Conservation (phyloP, 2,888 invertebrate species). For the Andrena flavipes region DNA sequence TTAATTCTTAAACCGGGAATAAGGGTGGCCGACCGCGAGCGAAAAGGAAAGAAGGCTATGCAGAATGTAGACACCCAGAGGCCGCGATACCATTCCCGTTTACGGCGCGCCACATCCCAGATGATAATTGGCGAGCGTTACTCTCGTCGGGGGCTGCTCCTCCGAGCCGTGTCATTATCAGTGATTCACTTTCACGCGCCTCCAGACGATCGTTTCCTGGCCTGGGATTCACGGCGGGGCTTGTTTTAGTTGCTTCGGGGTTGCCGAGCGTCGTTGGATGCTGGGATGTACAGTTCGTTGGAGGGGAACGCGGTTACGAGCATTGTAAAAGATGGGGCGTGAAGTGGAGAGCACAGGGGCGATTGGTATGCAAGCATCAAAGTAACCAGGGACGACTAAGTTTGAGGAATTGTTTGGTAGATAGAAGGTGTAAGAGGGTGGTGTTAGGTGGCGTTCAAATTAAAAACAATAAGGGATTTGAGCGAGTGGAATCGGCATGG, state of each 20-base stretch:
- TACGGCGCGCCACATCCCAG: slow-evolving; percentile 24
- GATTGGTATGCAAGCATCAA: no score
- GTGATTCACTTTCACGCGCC: slow-evolving; percentile 15
- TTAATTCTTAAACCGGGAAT: slow-evolving; percentile 80
- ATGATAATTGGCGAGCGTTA: slow-evolving; percentile 61
- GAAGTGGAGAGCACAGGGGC: no score
- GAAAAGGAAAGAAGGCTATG: slow-evolving; percentile 42
- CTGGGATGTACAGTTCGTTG: background rate
- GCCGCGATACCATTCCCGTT: slow-evolving; percentile 25
- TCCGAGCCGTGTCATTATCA: slow-evolving; percentile 37
- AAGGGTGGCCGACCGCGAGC: slow-evolving; percentile 55
- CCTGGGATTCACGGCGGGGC: slow-evolving; percentile 11
- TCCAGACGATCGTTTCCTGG: slow-evolving; percentile 18
- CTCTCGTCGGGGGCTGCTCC: slow-evolving; percentile 29
- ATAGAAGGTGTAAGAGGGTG: no score
- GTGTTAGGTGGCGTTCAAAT: no score
- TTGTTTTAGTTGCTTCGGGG: background rate
- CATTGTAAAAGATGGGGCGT: no score
- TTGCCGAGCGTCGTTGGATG: background rate
- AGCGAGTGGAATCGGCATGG: no score
- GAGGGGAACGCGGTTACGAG: no score
- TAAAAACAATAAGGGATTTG: no score
- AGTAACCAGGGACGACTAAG: no score
- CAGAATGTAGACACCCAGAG: background rate
- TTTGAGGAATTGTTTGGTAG: no score